Percentiles rank a stretch among this genome's conserved stretches.
phyloP scores from a whole-genome alignment of 1,140 invertebrate genomes.

The Leptinotarsa texana region DNA sequence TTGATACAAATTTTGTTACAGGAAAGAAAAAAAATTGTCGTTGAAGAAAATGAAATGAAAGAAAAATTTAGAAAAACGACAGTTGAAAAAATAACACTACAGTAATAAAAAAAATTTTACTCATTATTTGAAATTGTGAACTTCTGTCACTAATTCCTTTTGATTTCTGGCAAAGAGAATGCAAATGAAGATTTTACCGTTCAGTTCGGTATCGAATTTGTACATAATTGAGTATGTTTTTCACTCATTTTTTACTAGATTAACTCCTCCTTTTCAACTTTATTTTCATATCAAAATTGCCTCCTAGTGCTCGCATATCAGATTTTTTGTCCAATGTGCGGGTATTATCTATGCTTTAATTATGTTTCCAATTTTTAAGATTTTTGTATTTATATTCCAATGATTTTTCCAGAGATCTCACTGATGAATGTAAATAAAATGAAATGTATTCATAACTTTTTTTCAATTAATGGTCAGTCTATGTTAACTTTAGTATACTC shows the following conservation, averaged over 20 bases:
- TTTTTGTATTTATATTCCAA: constrained; percentile 50
- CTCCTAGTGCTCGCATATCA: constrained; percentile 15
- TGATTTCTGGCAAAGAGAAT: too few species aligned
- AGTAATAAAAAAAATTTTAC: too few species aligned
- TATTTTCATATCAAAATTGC: constrained; percentile 14
- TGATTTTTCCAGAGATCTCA: constrained; percentile 52
- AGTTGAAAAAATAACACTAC: too few species aligned
- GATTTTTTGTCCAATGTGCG: constrained; percentile 14
- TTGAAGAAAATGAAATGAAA: too few species aligned
- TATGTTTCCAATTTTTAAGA: constrained; percentile 31
- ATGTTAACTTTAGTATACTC: constrained; percentile 49
- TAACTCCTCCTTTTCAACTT: constrained; percentile 9
- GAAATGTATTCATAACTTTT: constrained; percentile 38
- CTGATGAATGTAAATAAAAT: constrained; percentile 48
- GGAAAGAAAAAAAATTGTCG: too few species aligned
- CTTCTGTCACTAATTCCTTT: too few species aligned
- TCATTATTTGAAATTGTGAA: too few species aligned
- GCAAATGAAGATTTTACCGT: not conserved
- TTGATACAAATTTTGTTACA: too few species aligned
- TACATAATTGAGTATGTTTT: constrained; percentile 23
- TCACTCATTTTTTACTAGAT: constrained; percentile 12
- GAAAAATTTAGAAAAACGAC: too few species aligned
- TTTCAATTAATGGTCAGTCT: constrained; percentile 51
- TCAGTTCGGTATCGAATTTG: constrained; percentile 12
- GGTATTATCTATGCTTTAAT: constrained; percentile 26